Evolutionary conservation across 1,140 invertebrate species (phyloP), one percentile per base, ranked within the genome.

Genomic region (Patella vulgata): DNA sequence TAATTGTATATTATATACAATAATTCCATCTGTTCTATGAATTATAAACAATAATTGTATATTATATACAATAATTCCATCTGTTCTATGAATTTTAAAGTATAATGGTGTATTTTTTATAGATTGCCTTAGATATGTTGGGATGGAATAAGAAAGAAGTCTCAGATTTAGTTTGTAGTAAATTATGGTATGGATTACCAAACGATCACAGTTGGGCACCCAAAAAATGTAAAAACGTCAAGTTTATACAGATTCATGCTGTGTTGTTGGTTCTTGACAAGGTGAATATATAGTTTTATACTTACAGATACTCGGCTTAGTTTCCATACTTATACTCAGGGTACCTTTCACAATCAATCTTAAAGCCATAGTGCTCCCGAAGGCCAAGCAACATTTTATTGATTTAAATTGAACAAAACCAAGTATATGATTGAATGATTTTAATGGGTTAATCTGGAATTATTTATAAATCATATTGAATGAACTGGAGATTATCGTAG

Each of bases 81-180:
- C n/a, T n/a, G n/a, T n/a, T n/a, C n/a, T n/a, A n/a, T n/a, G n/a
- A n/a, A n/a, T n/a, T n/a, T n/a, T n/a, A n/a, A n/a, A n/a, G n/a
- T n/a, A n/a, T n/a, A n/a, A n/a, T n/a, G n/a, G n/a, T n/a, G n/a
- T n/a, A n/a, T n/a, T n/a, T n/a, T 48, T 50, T 73, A 25, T 71
- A 91, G 89, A 92, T 96, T 87, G 94, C 94, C 54, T 90, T 97
- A 52, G 94, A 97, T 78, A 89, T 95, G 0, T 85, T 97, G 57
- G 93, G 95, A 71, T 97, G 95, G 95, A 81, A 81, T 46, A 91
- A 91, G 81, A 93, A 95, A 71, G 94, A 96, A 78, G 92, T 92
- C 1, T 89, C 90, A 75, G 95, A 96, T 78, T 89, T 93, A 54
- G 88, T 95, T 78, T 93, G 95, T 83, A 93, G 94, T 52, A 90